Conservation (phyloP, 2,113 vertebrate genomes). For the Leucopsar rothschildi region DNA sequence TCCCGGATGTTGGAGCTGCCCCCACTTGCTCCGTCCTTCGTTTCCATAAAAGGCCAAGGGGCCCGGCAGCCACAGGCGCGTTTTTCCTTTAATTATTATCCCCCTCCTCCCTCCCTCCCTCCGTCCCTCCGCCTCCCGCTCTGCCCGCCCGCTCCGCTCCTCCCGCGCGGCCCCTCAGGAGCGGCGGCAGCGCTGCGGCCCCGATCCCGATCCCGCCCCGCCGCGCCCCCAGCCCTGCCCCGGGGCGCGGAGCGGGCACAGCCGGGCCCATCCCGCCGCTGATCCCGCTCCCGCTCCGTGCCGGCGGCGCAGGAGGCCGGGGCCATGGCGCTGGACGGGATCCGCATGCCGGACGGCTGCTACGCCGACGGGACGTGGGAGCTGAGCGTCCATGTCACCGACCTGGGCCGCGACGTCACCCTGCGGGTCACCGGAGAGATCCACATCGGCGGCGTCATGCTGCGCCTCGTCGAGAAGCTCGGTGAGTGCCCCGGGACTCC, state of each 20-base stretch:
- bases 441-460: constrained; percentile 98
- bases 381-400: constrained; percentile 93
- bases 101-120: neutral
- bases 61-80: constrained; percentile 1
- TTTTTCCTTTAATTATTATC: constrained; percentile 46
- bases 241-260: neutral
- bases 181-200: neutral
- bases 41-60: constrained; percentile 80
- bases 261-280: neutral
- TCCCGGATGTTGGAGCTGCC: constrained; percentile 79
- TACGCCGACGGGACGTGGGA: constrained; percentile 98
- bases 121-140: neutral
- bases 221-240: neutral
- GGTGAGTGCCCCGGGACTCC: constrained; percentile 70
- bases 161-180: constrained; percentile 8
- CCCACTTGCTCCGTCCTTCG: constrained; percentile 64
- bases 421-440: constrained; percentile 95
- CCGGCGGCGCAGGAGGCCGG: constrained; percentile 70
- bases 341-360: constrained; percentile 98
- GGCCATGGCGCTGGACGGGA: constrained; percentile 96
- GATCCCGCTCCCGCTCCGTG: neutral
- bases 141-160: neutral
- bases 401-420: constrained; percentile 92
- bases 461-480: constrained; percentile 96
- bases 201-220: neutral